These are phyloP conservation scores for Gadopsis bispinosus DNA, from an alignment of 2,797 vertebrate species.

Conservation along the genomic window DNA sequence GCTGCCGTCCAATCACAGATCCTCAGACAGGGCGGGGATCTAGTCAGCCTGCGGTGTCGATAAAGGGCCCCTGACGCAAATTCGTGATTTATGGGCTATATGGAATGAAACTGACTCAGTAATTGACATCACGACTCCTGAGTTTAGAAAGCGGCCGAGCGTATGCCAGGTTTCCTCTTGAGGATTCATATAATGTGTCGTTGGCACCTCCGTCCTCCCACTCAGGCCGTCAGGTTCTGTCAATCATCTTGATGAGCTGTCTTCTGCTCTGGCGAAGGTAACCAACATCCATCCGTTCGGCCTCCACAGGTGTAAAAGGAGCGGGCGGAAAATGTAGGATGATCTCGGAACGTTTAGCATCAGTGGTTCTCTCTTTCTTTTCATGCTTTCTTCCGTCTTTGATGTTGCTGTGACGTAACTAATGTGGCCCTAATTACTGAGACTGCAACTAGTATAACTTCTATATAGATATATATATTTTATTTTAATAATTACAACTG, in stretches of 20 bases:
- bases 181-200: background rate
- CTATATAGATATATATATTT: background rate
- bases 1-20: conserved; percentile 1
- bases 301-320: background rate
- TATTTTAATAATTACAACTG: background rate
- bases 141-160: background rate
- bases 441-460: background rate
- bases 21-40: background rate
- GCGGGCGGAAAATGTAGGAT: background rate
- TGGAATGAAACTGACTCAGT: background rate
- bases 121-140: background rate
- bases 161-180: background rate
- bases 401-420: background rate
- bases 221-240: background rate
- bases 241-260: conserved; percentile 5
- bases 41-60: background rate
- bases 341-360: background rate
- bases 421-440: background rate
- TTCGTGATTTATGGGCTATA: background rate
- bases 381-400: background rate
- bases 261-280: background rate
- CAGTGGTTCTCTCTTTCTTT: background rate
- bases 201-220: background rate
- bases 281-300: background rate
- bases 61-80: background rate